These are phyloP conservation scores for Harpalus rubripes DNA, from an alignment of 2,888 invertebrate species.

Conservation along the genomic window DNA sequence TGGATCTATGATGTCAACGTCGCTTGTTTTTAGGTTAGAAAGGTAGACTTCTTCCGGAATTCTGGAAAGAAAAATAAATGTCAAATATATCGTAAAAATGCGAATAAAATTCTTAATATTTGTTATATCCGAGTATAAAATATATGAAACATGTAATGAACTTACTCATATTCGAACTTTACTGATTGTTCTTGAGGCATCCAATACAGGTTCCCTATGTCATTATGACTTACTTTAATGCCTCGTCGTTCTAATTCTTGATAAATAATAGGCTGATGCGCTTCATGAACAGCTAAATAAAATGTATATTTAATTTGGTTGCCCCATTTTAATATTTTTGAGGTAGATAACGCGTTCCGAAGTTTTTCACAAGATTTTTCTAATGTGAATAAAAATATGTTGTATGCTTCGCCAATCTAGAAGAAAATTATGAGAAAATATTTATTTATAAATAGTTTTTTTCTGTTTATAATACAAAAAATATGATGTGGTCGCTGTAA, in stretches of 20 bases:
- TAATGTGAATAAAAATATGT: slow-evolving; percentile 72
- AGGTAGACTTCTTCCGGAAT: slow-evolving; percentile 74
- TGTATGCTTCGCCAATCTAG: slow-evolving; percentile 65
- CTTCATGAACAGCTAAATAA: slow-evolving; percentile 71
- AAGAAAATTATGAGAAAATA: neutral
- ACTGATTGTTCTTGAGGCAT: slow-evolving; percentile 69
- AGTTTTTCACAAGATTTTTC: slow-evolving; percentile 71
- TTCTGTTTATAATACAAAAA: too few species aligned
- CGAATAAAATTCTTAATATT: too few species aligned
- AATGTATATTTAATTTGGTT: slow-evolving; percentile 69
- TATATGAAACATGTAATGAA: too few species aligned
- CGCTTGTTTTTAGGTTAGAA: slow-evolving; percentile 71
- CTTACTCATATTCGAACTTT: slow-evolving; percentile 68
- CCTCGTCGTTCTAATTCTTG: slow-evolving; percentile 69
- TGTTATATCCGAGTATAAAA: too few species aligned
- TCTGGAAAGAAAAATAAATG: slow-evolving; percentile 70
- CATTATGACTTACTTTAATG: slow-evolving; percentile 58
- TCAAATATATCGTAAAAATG: too few species aligned
- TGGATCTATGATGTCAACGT: slow-evolving; percentile 73
- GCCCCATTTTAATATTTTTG: slow-evolving; percentile 73
- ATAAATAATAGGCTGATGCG: slow-evolving; percentile 69
- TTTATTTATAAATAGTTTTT: neutral
- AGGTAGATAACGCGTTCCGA: slow-evolving; percentile 70
- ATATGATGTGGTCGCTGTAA: too few species aligned
- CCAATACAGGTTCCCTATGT: slow-evolving; percentile 68